phyloP scores from a whole-genome alignment of 2,888 invertebrate genomes.

The Yponomeuta cagnagella region DNA sequence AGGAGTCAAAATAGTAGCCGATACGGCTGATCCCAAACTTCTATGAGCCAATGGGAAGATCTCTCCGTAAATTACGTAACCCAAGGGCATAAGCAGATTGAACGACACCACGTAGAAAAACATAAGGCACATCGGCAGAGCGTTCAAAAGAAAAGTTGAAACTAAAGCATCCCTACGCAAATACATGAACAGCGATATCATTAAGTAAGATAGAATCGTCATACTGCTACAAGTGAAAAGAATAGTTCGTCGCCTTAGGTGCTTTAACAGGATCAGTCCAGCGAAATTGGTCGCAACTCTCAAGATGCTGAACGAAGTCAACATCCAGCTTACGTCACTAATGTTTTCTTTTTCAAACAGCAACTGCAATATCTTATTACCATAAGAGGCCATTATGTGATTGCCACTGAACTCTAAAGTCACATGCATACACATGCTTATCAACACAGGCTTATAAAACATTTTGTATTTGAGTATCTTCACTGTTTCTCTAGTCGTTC shows the following conservation, averaged over 20 bases:
- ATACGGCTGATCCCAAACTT: neutral
- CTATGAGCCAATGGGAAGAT: neutral
- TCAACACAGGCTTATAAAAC: neutral
- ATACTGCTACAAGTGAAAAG: neutral
- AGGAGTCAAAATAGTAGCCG: neutral
- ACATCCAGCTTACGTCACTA: neutral
- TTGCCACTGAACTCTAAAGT: slow-evolving; percentile 15
- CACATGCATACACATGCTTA: neutral
- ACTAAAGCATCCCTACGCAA: neutral
- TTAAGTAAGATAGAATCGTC: neutral
- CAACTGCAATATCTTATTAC: slow-evolving; percentile 4
- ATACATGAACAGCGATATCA: neutral
- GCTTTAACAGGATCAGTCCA: slow-evolving; percentile 5
- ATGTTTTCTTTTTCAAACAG: slow-evolving; percentile 8
- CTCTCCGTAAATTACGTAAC: neutral
- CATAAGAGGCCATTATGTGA: slow-evolving; percentile 30
- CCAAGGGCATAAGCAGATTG: neutral
- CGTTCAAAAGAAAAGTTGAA: neutral
- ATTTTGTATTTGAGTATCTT: neutral
- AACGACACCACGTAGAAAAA: neutral
- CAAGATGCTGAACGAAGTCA: slow-evolving; percentile 6
- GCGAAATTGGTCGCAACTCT: neutral
- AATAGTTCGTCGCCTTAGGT: neutral
- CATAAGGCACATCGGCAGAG: neutral
- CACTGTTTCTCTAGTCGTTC: neutral